phyloP scores from a whole-genome alignment of 2,797 vertebrate genomes.

The Cygnus olor region DNA sequence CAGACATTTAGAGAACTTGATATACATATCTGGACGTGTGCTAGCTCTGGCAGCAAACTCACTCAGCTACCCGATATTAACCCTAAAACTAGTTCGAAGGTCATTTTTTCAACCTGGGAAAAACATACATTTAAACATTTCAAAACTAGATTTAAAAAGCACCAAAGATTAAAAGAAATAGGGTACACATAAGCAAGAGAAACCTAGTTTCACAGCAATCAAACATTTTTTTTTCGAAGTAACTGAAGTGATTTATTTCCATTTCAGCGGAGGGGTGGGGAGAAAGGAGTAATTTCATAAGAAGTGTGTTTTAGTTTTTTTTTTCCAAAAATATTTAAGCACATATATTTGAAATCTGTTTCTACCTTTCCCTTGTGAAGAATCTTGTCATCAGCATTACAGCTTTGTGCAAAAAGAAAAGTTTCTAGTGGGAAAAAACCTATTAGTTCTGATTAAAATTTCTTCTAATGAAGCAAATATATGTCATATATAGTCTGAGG shows the following conservation, averaged over 20 bases:
- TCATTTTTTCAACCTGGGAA: background rate
- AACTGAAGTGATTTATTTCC: background rate
- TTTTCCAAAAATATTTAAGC: background rate
- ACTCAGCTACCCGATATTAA: background rate
- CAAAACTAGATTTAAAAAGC: background rate
- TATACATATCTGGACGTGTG: background rate
- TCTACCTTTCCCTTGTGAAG: background rate
- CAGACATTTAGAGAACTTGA: slow-evolving; percentile 35
- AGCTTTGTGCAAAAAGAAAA: background rate
- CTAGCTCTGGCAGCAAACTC: slow-evolving; percentile 43
- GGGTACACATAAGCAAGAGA: background rate
- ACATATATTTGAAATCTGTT: background rate
- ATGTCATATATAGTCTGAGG: background rate
- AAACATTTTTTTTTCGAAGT: background rate
- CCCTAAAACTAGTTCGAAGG: slow-evolving; percentile 10
- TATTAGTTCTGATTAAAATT: background rate
- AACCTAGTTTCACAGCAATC: background rate
- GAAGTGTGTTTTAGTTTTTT: background rate
- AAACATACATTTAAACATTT: background rate
- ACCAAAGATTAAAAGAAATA: background rate
- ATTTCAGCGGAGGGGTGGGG: background rate
- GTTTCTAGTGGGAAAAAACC: background rate
- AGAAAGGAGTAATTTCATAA: background rate
- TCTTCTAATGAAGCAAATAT: background rate
- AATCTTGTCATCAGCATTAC: background rate